A percentile compares a stretch with the other conserved stretches of the same genome.
These are phyloP conservation scores for Takifugu ocellatus DNA, from an alignment of 2,797 vertebrate genomes.

Conservation along the genomic window DNA sequence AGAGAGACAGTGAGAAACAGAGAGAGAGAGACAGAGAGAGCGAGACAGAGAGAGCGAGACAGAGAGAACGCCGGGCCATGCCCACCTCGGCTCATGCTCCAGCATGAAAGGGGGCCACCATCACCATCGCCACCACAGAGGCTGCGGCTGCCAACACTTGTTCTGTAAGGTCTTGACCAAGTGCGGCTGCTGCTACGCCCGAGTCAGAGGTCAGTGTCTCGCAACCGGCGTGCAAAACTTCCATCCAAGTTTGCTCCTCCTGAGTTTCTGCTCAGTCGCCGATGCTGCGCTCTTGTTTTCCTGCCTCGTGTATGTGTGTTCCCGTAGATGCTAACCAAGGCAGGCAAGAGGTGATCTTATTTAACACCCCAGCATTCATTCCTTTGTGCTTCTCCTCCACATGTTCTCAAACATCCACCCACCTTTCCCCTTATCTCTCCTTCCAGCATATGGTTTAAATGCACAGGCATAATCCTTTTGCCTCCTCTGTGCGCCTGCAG, in stretches of 20 bases:
- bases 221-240: conserved; percentile 3
- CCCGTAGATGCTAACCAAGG: conserved; percentile 1
- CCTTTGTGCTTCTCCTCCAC: conserved; percentile 15
- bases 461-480: conserved; percentile 28
- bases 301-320: not conserved
- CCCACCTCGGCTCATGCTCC: conserved; percentile 72
- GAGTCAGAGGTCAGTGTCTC: conserved; percentile 88
- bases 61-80: conserved; percentile 69
- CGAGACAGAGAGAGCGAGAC: conserved; percentile 14
- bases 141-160: conserved; percentile 92
- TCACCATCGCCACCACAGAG: conserved; percentile 75
- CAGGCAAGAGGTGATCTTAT: conserved; percentile 12
- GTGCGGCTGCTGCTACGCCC: conserved; percentile 90
- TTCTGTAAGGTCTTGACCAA: conserved; percentile 93
- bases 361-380: conserved; percentile 8
- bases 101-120: conserved; percentile 86
- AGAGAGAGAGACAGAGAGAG: not conserved
- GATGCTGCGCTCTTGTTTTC: not conserved
- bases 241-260: conserved; percentile 4
- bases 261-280: not conserved
- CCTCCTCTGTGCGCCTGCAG: conserved; percentile 41
- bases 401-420: conserved; percentile 43
- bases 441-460: conserved; percentile 43
- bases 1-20: conserved; percentile 1
- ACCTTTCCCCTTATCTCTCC: conserved; percentile 51